Base-by-base conservation (phyloP, 2,113 vertebrate species). In the Nymphicus hollandicus region DNA sequence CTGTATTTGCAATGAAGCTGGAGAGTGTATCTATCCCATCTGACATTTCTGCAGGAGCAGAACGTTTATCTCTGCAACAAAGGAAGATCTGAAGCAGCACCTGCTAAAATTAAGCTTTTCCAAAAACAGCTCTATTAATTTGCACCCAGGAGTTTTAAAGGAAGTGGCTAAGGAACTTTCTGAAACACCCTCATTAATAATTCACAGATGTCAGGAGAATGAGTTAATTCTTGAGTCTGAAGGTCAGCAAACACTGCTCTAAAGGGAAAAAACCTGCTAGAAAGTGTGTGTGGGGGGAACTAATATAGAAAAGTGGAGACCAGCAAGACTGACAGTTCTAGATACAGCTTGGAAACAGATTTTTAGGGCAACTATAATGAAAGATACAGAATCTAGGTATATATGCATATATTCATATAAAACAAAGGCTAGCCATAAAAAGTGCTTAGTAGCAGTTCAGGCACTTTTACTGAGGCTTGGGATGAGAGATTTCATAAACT, bases 31-130 rank as follows among this genome's bases (percentile, higher is more conserved):
- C 95, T 95, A 94, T 89, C 96, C 91, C 8, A 0, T 41, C 86
- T 96, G 96, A 97, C 41, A n/a, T 95, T 95, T 96, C 93, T 95
- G 81, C 4, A 0, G 77, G 83, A 97, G 86, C 65, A 93, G 86
- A 93, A 74, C 49, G 18, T 81, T 96, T 94, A 60, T 96, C 83
- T 95, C 65, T 84, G 86, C 77, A 93, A 95, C 91, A 96, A 97
- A 96, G 77, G 86, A 96, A 97, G 87, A 95, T 97, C 94, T 95
- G 94, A 96, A 74, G 63, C 94, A 95, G 78, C 81, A 96, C 89
- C 94, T 97, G 93, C 89, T 95, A 95, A 96, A 97, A 96, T 94
- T 96, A 95, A 97, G 93, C 89, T 82, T 95, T 95, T 81, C 91
- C 66, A 3, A 93, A 96, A 93, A 10, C 84, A 96, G 84, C 85